phyloP scores from a whole-genome alignment of 2,888 invertebrate species.

The Caenorhabditis japonica region DNA sequence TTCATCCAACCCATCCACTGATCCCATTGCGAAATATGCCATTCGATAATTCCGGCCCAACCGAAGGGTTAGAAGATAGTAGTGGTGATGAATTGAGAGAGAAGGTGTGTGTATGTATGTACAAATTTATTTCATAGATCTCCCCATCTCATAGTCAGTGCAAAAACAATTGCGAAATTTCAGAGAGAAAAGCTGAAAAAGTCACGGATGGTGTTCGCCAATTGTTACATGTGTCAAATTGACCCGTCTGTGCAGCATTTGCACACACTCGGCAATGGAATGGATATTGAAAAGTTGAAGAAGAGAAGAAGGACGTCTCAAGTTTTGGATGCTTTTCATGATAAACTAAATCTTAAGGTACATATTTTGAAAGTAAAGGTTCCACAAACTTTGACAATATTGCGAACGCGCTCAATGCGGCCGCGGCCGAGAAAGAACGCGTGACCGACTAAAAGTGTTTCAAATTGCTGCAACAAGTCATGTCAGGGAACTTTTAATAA shows the following conservation, averaged over 20 bases:
- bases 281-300: slow-evolving; percentile 25
- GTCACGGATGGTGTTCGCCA: slow-evolving; percentile 54
- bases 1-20: slow-evolving; percentile 58
- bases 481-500: too few species aligned
- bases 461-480: too few species aligned
- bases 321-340: slow-evolving; percentile 29
- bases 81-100: slow-evolving; percentile 54
- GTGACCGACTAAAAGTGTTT: too few species aligned
- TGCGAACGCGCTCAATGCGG: too few species aligned
- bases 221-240: slow-evolving; percentile 65
- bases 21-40: slow-evolving; percentile 50
- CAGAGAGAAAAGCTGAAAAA: slow-evolving; percentile 45
- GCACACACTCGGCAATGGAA: slow-evolving; percentile 64
- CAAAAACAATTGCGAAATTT: neutral
- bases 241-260: slow-evolving; percentile 64
- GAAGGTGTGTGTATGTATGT: slow-evolving; percentile 13
- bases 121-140: neutral
- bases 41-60: slow-evolving; percentile 7
- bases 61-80: slow-evolving; percentile 40
- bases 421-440: too few species aligned
- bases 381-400: too few species aligned
- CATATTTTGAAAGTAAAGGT: neutral
- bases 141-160: neutral
- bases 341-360: slow-evolving; percentile 32
- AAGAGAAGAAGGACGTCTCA: slow-evolving; percentile 44